Base-by-base conservation (phyloP, 2,113 vertebrate species). In the Phalacrocorax brasilianus region DNA sequence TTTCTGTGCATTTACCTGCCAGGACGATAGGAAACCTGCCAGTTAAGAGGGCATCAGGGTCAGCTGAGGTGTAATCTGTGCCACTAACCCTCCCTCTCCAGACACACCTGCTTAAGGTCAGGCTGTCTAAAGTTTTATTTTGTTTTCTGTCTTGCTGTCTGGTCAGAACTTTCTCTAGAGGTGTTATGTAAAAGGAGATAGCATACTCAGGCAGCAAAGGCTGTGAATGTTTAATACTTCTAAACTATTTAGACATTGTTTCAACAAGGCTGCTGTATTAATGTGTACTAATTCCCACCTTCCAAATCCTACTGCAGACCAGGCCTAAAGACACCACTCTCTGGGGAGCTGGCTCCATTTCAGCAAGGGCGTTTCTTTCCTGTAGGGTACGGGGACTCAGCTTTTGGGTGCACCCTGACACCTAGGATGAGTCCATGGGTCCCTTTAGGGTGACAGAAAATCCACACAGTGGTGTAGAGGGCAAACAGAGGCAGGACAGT, bases 201-300 rank as follows among this genome's bases (percentile, higher is more conserved):
- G 53, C 38, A 63, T 65, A 45, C 73, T 79, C 0, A 0, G 21
- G 52, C 52, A 94, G 78, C 40, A 81, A 66, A 86, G 21, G 28
- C 53, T 73, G 67, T 3, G 9, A 67, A 32, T 58, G 8, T 87
- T 95, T 91, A 81, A 68, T 84, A 75, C 13, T 0, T 55, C 35
- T 61, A 85, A 95, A 35, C 35, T 86, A 33, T 95, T 85, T 72
- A 93, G 86, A 62, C 0, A 0, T 66, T 91, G 61, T 76, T 91
- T 95, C 73, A 77, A 63, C 28, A 78, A 84, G 62, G 71, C 78
- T 79, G 62, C 49, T 61, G 56, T 70, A 87, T 92, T 91, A 95
- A 87, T 1, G 0, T 7, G 30, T 38, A 12, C 67, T 93, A 96
- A 93, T 89, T 78, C 77, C 16, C 33, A 26, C 75, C 52, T 89